These are phyloP conservation scores for Pocillopora verrucosa DNA, from an alignment of 64 coral and sea anemone genomes.

Conservation along the genomic window DNA sequence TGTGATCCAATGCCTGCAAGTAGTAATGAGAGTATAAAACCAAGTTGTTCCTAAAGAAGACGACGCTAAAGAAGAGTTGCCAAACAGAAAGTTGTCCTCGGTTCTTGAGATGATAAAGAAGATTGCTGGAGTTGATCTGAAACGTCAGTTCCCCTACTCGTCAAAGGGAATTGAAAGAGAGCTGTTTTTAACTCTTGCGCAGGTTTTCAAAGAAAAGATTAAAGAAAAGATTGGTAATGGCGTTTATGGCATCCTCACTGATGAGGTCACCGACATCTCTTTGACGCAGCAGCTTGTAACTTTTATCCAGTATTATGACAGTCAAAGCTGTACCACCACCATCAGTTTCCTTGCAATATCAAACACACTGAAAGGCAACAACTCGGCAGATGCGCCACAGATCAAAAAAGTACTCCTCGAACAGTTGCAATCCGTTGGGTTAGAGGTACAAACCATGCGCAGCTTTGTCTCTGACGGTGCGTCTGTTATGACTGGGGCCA, in stretches of 20 bases:
- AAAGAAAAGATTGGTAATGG: not conserved
- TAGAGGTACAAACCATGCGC: conserved; percentile 29
- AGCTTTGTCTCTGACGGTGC: conserved; percentile 20
- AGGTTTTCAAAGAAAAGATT: conserved; percentile 24
- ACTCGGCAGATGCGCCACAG: conserved; percentile 23
- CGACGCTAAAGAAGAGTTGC: conserved; percentile 5
- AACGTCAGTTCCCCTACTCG: conserved; percentile 27
- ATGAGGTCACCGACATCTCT: conserved; percentile 6
- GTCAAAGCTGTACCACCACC: conserved; percentile 23
- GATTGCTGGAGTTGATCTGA: conserved; percentile 26
- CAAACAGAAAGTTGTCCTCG: conserved; percentile 35
- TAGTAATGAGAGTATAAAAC: conserved; percentile 46
- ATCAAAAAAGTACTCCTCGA: conserved; percentile 31
- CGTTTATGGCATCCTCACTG: conserved; percentile 35
- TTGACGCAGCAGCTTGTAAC: conserved; percentile 17
- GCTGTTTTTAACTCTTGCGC: conserved; percentile 23
- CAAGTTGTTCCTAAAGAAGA: conserved; percentile 54
- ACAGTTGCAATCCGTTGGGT: conserved; percentile 33
- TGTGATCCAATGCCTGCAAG: conserved; percentile 42
- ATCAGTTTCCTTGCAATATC: conserved; percentile 24
- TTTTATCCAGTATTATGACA: conserved; percentile 33
- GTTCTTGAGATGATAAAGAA: conserved; percentile 36
- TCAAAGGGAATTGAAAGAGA: conserved; percentile 39
- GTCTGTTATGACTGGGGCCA: conserved; percentile 12
- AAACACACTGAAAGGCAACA: conserved; percentile 36